A percentile compares a stretch with the other conserved stretches of the same genome.
Evolutionary conservation across 2,888 invertebrate genomes (phyloP).

Genomic region (Drosophila acutilabella): DNA sequence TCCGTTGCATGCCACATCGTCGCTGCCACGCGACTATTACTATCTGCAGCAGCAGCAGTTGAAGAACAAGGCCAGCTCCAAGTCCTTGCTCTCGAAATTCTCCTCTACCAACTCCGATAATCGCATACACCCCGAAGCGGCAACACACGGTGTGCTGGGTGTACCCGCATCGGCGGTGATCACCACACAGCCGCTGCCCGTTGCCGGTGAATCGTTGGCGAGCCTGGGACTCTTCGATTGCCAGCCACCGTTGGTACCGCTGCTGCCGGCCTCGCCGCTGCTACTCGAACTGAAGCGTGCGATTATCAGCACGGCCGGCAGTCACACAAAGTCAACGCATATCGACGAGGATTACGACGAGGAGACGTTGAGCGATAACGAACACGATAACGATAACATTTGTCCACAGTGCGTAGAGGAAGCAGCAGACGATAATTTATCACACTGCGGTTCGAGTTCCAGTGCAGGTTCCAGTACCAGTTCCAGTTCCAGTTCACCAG

Average conservation of each 20-base stretch:
- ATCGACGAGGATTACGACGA: slow-evolving; percentile 46
- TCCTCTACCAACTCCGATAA: slow-evolving; percentile 81
- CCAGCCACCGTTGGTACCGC: slow-evolving; percentile 62
- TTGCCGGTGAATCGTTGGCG: slow-evolving; percentile 46
- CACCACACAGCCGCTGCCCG: slow-evolving; percentile 75
- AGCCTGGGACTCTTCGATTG: slow-evolving; percentile 75
- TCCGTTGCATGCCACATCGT: slow-evolving; percentile 77
- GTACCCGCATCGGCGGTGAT: slow-evolving; percentile 68
- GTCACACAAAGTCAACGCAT: slow-evolving; percentile 24
- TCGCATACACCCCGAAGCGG: slow-evolving; percentile 82
- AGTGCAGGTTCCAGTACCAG: neutral
- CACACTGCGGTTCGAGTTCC: slow-evolving; percentile 30
- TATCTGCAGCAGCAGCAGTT: slow-evolving; percentile 83
- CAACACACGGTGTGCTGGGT: slow-evolving; percentile 62
- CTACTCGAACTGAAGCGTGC: slow-evolving; percentile 81
- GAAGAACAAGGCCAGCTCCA: slow-evolving; percentile 82
- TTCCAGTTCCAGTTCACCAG: slow-evolving; percentile 37
- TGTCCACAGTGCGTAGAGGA: slow-evolving; percentile 68
- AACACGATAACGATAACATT: slow-evolving; percentile 27
- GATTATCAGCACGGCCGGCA: slow-evolving; percentile 66
- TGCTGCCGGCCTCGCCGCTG: slow-evolving; percentile 67
- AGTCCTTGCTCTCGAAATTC: slow-evolving; percentile 82
- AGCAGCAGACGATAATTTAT: slow-evolving; percentile 29
- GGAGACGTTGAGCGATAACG: slow-evolving; percentile 28
- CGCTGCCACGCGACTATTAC: slow-evolving; percentile 83